Conservation (phyloP, 2,797 vertebrate species). For the Vireo griseus region DNA sequence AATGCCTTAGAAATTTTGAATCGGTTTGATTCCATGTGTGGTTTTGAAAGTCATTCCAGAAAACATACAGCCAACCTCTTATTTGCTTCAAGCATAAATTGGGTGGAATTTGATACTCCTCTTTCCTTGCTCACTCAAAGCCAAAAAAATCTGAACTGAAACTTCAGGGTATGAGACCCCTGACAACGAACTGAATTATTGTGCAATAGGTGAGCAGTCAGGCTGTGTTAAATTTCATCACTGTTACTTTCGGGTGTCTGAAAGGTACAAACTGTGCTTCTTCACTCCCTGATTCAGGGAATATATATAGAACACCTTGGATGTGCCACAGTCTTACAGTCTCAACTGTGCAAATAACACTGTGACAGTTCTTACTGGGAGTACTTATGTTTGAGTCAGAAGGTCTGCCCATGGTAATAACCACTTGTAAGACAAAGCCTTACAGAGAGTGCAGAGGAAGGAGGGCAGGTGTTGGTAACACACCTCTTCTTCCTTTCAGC, state of each 20-base stretch:
- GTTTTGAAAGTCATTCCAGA: not conserved
- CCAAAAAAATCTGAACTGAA: not conserved
- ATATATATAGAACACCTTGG: not conserved
- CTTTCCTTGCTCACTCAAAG: not conserved
- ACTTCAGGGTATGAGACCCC: not conserved
- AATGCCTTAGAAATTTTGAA: slow-evolving; percentile 19
- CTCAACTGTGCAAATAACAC: not conserved
- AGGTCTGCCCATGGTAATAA: not conserved
- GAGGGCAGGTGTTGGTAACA: not conserved
- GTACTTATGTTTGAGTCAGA: not conserved
- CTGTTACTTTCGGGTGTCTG: not conserved
- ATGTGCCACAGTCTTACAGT: not conserved
- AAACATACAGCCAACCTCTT: not conserved
- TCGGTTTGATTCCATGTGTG: not conserved
- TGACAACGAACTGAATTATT: not conserved
- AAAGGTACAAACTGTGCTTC: not conserved
- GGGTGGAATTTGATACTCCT: slow-evolving; percentile 1
- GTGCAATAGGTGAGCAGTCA: not conserved
- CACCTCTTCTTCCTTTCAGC: not conserved
- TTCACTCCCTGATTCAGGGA: not conserved
- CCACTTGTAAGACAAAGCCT: not conserved
- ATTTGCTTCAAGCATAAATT: not conserved
- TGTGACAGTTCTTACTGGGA: not conserved
- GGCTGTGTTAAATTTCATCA: not conserved
- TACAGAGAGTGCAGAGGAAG: not conserved